Conservation (phyloP, 1,140 invertebrate species). For the Drosophila melanica region DNA sequence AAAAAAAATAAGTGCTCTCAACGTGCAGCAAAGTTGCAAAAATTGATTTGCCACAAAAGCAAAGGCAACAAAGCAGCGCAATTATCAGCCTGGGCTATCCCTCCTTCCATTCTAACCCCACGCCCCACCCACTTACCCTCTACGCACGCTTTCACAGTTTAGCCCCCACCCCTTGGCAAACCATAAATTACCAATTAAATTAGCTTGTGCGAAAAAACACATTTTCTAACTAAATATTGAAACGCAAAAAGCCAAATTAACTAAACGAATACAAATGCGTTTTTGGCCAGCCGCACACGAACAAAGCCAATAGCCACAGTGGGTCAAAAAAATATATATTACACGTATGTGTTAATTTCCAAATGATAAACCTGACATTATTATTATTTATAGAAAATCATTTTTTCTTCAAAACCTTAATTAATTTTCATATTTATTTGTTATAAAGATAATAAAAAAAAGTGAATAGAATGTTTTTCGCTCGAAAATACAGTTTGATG, state of each 20-base stretch:
- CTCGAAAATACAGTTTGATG: too few species aligned
- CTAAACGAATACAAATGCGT: conserved; percentile 47
- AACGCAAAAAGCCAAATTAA: conserved; percentile 73
- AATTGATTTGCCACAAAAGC: conserved; percentile 57
- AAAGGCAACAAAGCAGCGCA: conserved; percentile 66
- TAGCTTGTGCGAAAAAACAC: conserved; percentile 66
- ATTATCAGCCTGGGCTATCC: conserved; percentile 55
- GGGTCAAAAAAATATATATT: conserved; percentile 30
- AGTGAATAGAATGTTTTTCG: too few species aligned
- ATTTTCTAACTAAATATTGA: conserved; percentile 78
- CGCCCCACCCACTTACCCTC: background rate
- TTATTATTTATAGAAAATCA: too few species aligned
- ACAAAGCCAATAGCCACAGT: conserved; percentile 20
- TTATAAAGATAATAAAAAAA: too few species aligned
- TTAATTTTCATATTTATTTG: too few species aligned
- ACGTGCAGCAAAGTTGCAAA: conserved; percentile 73
- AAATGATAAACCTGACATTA: too few species aligned
- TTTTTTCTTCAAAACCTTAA: too few species aligned
- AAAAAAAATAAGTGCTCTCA: conserved; percentile 14
- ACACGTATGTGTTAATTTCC: too few species aligned
- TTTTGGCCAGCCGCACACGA: conserved; percentile 8
- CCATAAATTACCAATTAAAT: conserved; percentile 82
- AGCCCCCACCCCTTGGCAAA: conserved; percentile 22
- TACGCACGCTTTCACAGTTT: background rate
- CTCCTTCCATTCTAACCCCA: background rate